Base-by-base conservation (phyloP, 1,140 invertebrate species). In the Drosophila sproati region DNA sequence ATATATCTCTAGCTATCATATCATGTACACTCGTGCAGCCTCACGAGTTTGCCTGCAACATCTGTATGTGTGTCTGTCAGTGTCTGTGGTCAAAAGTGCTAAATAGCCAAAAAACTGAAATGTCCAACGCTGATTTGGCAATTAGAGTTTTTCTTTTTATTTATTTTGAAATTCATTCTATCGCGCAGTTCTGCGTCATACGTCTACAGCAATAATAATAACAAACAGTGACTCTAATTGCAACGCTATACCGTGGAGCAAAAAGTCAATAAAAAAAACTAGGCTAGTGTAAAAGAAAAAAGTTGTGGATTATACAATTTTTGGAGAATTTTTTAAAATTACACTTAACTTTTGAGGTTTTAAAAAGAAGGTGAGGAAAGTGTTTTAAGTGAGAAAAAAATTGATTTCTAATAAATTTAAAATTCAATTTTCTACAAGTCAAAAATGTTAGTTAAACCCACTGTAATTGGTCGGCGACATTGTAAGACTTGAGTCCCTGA, bases 1-100 rank as follows among this genome's bases (percentile, higher is more conserved):
- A 60, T 69, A 67, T 66, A 63, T 69, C 62, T 34, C 28, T 47
- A 59, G 76, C 45, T 43, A 57, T 68, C 61, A n/a, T 47, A 47
- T 74, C 70, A 63, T 67, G 57, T 85, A 80, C 80, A 83, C 72
- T 83, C 66, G 61, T 47, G 20, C 20, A 20, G 20, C 20, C 20
- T 20, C 20, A 20, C 20, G 20, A 20, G 20, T 20, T 20, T 20
- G 20, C 1, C 20, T 20, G 20, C 20, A 20, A 35, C 51, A 71
- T 72, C 61, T 41, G 31, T 43, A 37, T 7, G n/a, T 45, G 43
- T 54, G 55, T 41, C 39, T 41, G 39, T 20, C 32, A 37, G 45
- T 70, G 64, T 69, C 66, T 73, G 69, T 28, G 2, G 12, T 8
- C 48, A 41, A 56, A 78, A 77, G 83, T 89, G 83, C 85, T 89